Evolutionary conservation across 2,797 vertebrate genomes (phyloP).

Genomic region (Eulemur rubriventer): DNA sequence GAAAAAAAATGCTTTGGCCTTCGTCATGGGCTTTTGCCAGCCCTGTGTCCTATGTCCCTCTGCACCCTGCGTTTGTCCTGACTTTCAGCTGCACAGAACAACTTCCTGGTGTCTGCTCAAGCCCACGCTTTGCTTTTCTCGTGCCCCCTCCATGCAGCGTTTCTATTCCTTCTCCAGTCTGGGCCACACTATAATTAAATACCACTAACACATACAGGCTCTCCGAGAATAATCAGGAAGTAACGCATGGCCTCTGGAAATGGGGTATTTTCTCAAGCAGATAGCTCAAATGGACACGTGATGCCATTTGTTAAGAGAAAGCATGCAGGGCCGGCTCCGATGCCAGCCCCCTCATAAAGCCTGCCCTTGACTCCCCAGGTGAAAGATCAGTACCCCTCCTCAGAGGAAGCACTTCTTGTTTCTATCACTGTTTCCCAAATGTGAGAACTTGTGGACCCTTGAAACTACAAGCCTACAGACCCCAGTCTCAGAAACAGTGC

Average conservation of each 20-base stretch:
- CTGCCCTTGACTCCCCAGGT: conserved; percentile 43
- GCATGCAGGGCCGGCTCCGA: neutral
- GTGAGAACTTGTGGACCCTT: neutral
- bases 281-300: neutral
- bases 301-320: conserved; percentile 45
- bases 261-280: conserved; percentile 47
- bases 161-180: neutral
- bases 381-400: conserved; percentile 54
- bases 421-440: conserved; percentile 41
- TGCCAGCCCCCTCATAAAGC: conserved; percentile 23
- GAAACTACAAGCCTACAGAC: neutral
- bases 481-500: neutral
- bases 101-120: neutral
- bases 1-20: neutral
- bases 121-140: neutral
- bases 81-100: neutral
- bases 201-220: neutral
- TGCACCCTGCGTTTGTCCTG: neutral
- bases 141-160: neutral
- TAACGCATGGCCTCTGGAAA: conserved; percentile 8
- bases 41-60: accelerated
- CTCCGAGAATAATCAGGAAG: conserved; percentile 46
- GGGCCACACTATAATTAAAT: neutral
- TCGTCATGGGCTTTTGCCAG: neutral
- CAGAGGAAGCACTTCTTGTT: conserved; percentile 47